These are phyloP conservation scores for Lindbergichthys nudifrons DNA, from an alignment of 2,797 vertebrate species.

Conservation along the genomic window DNA sequence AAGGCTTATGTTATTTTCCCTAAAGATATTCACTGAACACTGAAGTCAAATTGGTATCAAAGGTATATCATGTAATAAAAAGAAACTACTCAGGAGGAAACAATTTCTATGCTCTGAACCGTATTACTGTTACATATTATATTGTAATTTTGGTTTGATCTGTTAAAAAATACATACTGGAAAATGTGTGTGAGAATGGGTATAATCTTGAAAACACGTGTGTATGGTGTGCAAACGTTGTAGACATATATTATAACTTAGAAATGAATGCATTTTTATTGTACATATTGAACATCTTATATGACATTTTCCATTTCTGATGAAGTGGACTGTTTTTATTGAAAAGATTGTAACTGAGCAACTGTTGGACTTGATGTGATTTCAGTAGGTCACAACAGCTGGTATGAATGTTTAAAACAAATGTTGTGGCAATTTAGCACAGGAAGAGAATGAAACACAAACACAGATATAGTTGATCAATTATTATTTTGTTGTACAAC, in stretches of 20 bases:
- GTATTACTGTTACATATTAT: no score
- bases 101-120: no score
- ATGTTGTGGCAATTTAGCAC: no score
- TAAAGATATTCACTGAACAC: not conserved
- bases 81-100: not conserved
- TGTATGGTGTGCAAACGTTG: not conserved
- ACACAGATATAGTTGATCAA: no score
- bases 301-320: no score
- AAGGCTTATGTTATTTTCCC: not conserved
- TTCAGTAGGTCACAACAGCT: not conserved
- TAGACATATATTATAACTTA: not conserved
- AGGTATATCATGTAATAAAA: not conserved
- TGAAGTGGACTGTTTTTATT: not conserved
- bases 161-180: no score
- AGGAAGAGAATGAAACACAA: not conserved
- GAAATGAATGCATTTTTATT: not conserved
- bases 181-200: not conserved
- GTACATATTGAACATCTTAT: constrained; percentile 28
- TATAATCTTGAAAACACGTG: not conserved
- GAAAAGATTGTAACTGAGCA: not conserved
- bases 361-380: not conserved
- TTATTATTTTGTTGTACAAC: no score
- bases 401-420: not conserved
- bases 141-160: no score
- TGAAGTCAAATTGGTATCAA: no score